phyloP scores from a whole-genome alignment of 2,797 vertebrate species.

The Toxotes lorentzi region DNA sequence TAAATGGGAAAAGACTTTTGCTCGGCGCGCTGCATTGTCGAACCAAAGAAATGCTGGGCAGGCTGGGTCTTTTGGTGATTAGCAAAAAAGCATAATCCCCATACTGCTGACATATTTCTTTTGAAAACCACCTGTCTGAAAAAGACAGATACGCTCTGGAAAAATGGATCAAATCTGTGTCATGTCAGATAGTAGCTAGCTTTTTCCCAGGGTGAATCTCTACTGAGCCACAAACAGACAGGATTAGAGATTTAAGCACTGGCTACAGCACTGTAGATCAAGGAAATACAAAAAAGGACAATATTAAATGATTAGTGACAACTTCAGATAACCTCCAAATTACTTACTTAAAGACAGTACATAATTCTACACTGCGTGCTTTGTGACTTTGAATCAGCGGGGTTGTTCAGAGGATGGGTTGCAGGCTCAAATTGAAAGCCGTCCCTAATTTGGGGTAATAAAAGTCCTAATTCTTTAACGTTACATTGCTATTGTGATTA shows the following conservation, averaged over 20 bases:
- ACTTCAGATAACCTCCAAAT: constrained; percentile 63
- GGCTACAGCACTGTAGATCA: constrained; percentile 32
- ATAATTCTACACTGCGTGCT: background rate
- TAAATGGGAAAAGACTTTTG: constrained; percentile 64
- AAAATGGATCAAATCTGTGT: constrained; percentile 78
- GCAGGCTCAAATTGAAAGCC: background rate
- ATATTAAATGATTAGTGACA: constrained; percentile 56
- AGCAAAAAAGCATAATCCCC: constrained; percentile 71
- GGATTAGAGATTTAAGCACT: constrained; percentile 67
- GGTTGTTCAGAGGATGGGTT: constrained; percentile 1
- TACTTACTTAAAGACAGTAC: constrained; percentile 23
- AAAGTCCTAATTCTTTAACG: constrained; percentile 46
- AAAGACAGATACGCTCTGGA: constrained; percentile 71
- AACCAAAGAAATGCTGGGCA: constrained; percentile 64
- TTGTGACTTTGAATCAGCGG: constrained; percentile 15
- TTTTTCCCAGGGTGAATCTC: constrained; percentile 64
- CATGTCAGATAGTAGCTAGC: constrained; percentile 71
- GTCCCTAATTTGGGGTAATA: constrained; percentile 40
- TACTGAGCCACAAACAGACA: constrained; percentile 69
- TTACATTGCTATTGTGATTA: constrained; percentile 31
- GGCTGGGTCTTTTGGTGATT: constrained; percentile 74
- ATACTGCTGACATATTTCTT: constrained; percentile 78
- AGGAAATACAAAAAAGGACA: constrained; percentile 41
- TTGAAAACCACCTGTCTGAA: constrained; percentile 72
- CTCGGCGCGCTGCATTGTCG: constrained; percentile 28